These are phyloP conservation scores for Barypeithes pellucidus DNA, from an alignment of 2,888 invertebrate genomes.

Conservation along the genomic window DNA sequence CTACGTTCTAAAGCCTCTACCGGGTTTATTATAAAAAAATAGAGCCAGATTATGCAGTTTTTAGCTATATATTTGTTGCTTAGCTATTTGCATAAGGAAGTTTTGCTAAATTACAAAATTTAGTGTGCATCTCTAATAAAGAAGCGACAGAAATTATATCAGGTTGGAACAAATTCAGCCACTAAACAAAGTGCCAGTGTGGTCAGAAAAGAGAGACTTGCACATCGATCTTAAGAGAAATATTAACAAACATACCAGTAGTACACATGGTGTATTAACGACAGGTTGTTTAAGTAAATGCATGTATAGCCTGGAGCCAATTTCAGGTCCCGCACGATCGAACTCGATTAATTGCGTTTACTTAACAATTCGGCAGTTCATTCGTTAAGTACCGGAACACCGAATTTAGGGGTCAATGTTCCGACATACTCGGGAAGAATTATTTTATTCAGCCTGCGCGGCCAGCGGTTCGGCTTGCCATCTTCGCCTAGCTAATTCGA, in stretches of 20 bases:
- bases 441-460: background rate
- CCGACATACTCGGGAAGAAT: constrained; percentile 38
- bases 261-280: constrained; percentile 17
- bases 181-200: no score
- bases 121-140: no score
- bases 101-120: no score
- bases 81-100: no score
- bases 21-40: no score
- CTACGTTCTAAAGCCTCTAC: no score
- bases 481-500: constrained; percentile 2
- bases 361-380: constrained; percentile 51
- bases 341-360: constrained; percentile 50
- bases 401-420: constrained; percentile 51
- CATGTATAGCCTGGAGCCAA: constrained; percentile 29
- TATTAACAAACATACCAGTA: constrained; percentile 1
- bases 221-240: no score
- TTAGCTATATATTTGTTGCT: no score
- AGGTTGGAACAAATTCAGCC: no score
- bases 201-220: no score
- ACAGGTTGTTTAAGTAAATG: constrained; percentile 30
- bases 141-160: no score
- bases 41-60: no score
- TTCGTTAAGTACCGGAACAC: constrained; percentile 50
- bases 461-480: background rate
- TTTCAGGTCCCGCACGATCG: constrained; percentile 43